These are phyloP conservation scores for Volucella inanis DNA, from an alignment of 2,888 invertebrate genomes.

Conservation along the genomic window DNA sequence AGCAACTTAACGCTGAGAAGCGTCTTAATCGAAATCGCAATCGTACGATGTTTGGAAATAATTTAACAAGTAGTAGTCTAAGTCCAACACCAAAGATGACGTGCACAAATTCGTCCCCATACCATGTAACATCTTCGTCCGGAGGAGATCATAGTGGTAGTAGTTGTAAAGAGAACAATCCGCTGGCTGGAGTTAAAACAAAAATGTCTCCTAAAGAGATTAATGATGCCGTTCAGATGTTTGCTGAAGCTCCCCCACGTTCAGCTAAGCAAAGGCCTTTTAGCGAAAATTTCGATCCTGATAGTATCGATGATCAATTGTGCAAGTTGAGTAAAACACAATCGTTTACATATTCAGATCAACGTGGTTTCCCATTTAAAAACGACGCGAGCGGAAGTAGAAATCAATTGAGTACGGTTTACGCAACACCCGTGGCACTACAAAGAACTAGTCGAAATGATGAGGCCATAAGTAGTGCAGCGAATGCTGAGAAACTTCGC, in stretches of 20 bases:
- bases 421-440: constrained; percentile 84
- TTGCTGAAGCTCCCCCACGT: constrained; percentile 57
- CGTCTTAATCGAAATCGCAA: constrained; percentile 86
- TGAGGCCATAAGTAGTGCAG: constrained; percentile 75
- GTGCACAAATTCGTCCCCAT: constrained; percentile 81
- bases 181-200: constrained; percentile 76
- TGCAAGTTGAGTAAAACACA: constrained; percentile 81
- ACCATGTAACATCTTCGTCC: constrained; percentile 78
- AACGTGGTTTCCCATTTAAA: constrained; percentile 50
- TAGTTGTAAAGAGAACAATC: constrained; percentile 77
- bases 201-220: constrained; percentile 71
- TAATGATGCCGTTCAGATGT: constrained; percentile 78
- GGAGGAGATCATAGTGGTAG: constrained; percentile 69
- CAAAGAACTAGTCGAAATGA: constrained; percentile 81
- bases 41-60: constrained; percentile 81
- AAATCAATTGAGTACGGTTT: constrained; percentile 72
- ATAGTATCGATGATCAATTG: constrained; percentile 77
- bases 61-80: constrained; percentile 77
- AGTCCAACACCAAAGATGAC: constrained; percentile 81
- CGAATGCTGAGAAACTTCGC: constrained; percentile 85
- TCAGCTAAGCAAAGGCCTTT: constrained; percentile 81
- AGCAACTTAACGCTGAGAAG: constrained; percentile 86
- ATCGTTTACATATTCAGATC: constrained; percentile 79
- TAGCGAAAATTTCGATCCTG: constrained; percentile 80
- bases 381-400: constrained; percentile 33